Base-by-base conservation (phyloP, 2,888 invertebrate genomes). In the Hipparchia semele region DNA sequence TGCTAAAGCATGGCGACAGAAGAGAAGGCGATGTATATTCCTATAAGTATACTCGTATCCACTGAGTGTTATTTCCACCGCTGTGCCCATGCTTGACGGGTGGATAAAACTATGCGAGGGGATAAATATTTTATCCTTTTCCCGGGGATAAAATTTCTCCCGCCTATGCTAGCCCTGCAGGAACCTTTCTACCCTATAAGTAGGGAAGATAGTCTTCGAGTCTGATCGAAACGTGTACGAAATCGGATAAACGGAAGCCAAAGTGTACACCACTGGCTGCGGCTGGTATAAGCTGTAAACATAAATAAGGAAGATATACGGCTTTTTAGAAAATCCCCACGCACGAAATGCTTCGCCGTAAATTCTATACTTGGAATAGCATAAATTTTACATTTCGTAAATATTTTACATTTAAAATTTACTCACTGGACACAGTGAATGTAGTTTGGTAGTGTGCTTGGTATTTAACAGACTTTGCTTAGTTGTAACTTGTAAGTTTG, bases 241-340 rank as follows among this genome's bases (percentile, higher is more conserved):
- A 92, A 92, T 93, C 88, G 91, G 90, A 92, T 93, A 93, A 92
- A 90, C 90, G 91, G 88, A 90, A 65, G 90, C 90, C 90, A 88
- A 90, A 91, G 88, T 90, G 88, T 72, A 78, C 73, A 87, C 86
- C 83, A 88, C 87, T 86, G 88, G 87, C 84, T 87, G 89, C 84
- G 88, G 89, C 84, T 86, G 85, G 85, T 88, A 86, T 90, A 91
- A 90, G 90, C 90, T 91, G 91, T 90, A 91, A 92, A 91, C 91
- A 92, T 93, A 93, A 93, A 93, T 93, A 92, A 91, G 80, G 89
- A 90, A 91, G 92, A 91, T 87, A 84, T 90, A 93, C 87, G 90
- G 84, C 84, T 88, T 90, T 92, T 90, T 90, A 89, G 88, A 89
- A 92, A 90, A 90, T 89, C 89, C 88, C 88, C 90, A 92, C 91